Evolutionary conservation across 2,888 invertebrate genomes (phyloP), one percentile per base, ranked within the genome.

Genomic region (Tanytarsus gracilentus): DNA sequence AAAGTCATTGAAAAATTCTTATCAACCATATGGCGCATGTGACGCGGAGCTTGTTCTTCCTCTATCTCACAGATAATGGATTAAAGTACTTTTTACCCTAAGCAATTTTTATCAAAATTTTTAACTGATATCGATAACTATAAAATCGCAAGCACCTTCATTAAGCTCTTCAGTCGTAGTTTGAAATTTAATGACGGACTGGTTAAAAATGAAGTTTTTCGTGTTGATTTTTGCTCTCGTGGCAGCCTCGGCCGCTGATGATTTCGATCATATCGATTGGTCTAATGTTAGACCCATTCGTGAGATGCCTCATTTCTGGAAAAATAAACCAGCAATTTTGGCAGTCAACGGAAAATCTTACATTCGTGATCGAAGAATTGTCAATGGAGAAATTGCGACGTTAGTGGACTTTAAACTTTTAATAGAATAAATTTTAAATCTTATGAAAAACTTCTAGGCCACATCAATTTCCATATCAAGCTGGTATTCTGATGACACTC

Each of bases 381-480:
- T 62, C 30, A 61, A 61, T 16, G 64, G 64, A n/a, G 7, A 55
- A 27, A 36, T 49, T 23, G 64, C 64, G 1, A 11, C 11, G 55
- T 27, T 27, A 29, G n/a, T n/a, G 25, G 25, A 48, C 9, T 18
- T 23, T 8, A 16, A 3, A 25, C 26, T 25, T 7, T 44, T 44
- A 29, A 29, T 6, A 7, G 9, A 29, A n/a, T 5, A 29, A 51
- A 51, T 5, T 51, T 9, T 16, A 6, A 51, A 6, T 11, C 2
- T 18, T 8, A 23, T 23, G 11, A 18, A 18, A 29, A 21, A 30
- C n/a, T 40, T 56, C 18, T 25, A 56, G 55, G 18, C 64, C 63
- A 16, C 50, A 62, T 27, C 62, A 62, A 52, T 64, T 64, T 29
- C 62, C 63, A 1, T 63, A 64, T 44, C 63, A 63, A 52, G 63